Evolutionary conservation across 2,113 vertebrate genomes (phyloP), one percentile per base, ranked within the genome.

Genomic region (Mellivora capensis): DNA sequence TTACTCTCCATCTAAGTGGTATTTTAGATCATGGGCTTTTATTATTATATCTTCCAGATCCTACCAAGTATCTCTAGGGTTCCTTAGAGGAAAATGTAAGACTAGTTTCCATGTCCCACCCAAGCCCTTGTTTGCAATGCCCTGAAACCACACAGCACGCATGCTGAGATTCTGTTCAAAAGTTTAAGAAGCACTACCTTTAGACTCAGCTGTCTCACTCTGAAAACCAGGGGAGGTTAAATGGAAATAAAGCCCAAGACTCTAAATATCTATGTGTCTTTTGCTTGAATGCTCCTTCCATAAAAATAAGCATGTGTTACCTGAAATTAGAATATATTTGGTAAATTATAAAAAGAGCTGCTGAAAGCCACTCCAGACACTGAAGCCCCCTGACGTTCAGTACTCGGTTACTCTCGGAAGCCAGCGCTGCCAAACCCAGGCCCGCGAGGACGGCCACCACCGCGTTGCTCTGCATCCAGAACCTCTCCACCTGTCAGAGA

Each of bases 401-500:
- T 91, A 98, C 81, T 14, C 98, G 69, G n/a, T 97, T 98, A 14
- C 99, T 98, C 6, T 98, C 85, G 1, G 90, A 97, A 72, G 96
- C 85, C 6, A 99, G 98, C 0, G 95, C 59, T 57, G 98, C 98
- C 98, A 99, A 96, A 5, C 99, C 99, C 3, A 99, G 90, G 87
- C 99, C 99, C 0, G 99, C 99, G 83, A 99, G 99, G 95, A 99
- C 99, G 0, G 99, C 99, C 97, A 99, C 98, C 79, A 99, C 99
- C 0, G 99, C 99, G 0, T 99, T 99, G 87, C 99, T 99, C 99
- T 99, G 99, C 96, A 99, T 99, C 99, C 99, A 99, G 98, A 99
- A 99, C 59, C 99, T 98, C 93, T 99, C 99, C 89, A 99, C 99
- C 99, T 99, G 97, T 0, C 31, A 7, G 89, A 96, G 42, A 76